Percentiles rank a stretch among this genome's conserved stretches.
phyloP scores from a whole-genome alignment of 2,888 invertebrate species.

The Chironomus riparius region DNA sequence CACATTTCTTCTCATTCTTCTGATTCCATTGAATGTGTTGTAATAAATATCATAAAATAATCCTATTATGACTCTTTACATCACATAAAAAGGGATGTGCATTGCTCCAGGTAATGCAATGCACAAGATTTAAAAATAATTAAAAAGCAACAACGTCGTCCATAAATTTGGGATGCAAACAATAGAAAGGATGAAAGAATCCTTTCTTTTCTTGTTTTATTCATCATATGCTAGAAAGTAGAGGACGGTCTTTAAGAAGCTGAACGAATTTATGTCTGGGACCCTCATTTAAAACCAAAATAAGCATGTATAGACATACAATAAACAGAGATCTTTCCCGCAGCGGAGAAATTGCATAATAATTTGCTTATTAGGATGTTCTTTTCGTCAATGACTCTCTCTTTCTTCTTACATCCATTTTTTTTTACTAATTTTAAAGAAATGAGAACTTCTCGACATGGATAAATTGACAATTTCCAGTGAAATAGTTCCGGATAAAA shows the following conservation, averaged over 20 bases:
- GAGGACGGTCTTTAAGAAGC: not conserved
- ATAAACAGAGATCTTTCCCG: not conserved
- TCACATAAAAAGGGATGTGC: constrained; percentile 1
- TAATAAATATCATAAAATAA: constrained; percentile 26
- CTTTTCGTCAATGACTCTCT: constrained; percentile 15
- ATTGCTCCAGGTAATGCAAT: not conserved
- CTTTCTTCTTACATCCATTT: no score
- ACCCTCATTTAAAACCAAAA: not conserved
- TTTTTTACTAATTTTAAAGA: constrained; percentile 22
- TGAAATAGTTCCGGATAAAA: constrained; percentile 12
- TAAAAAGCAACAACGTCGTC: not conserved
- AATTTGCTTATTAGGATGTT: constrained; percentile 27
- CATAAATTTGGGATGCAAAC: constrained; percentile 3
- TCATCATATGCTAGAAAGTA: not conserved
- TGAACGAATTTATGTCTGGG: constrained; percentile 6
- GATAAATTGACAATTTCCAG: constrained; percentile 26
- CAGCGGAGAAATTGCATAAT: constrained; percentile 25
- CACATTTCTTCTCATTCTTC: constrained; percentile 4
- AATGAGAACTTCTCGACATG: not conserved
- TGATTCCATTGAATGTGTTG: not conserved
- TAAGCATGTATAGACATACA: not conserved
- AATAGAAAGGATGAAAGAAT: not conserved
- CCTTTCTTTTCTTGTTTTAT: not conserved
- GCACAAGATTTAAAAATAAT: not conserved
- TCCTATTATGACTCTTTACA: constrained; percentile 25